Conservation (phyloP, 2,113 vertebrate genomes). For the Athene noctua region DNA sequence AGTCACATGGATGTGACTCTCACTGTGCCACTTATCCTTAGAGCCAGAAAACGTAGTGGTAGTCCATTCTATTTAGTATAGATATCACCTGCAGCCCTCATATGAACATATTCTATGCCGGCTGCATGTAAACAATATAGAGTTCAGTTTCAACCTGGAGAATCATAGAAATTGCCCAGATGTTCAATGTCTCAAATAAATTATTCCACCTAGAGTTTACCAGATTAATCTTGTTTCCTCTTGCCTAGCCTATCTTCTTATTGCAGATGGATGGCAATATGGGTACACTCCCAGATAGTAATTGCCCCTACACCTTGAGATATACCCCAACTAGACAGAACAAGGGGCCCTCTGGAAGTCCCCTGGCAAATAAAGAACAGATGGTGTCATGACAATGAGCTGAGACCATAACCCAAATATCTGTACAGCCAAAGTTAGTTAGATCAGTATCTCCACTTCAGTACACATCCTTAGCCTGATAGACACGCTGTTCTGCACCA, state of each 20-base stretch:
- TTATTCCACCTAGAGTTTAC: background rate
- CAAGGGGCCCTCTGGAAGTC: background rate
- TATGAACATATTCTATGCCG: background rate
- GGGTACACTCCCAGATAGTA: rapidly evolving
- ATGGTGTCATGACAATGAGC: rapidly evolving
- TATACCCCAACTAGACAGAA: background rate
- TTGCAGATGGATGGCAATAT: background rate
- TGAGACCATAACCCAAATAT: background rate
- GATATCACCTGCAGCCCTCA: background rate
- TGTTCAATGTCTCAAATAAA: background rate
- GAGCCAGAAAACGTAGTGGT: background rate
- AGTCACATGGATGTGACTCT: background rate
- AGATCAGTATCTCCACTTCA: background rate
- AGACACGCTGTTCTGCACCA: background rate
- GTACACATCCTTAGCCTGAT: rapidly evolving
- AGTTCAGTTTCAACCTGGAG: background rate
- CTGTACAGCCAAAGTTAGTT: background rate
- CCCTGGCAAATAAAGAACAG: background rate
- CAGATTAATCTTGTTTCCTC: background rate
- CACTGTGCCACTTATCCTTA: background rate
- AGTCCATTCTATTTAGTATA: background rate
- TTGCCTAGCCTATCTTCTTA: background rate
- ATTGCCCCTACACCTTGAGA: background rate
- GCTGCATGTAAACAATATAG: background rate
- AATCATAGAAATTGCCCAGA: background rate